A percentile compares a stretch with the other conserved stretches of the same genome.
phyloP scores from a whole-genome alignment of 2,888 invertebrate genomes.

The Synergus gifuensis region DNA sequence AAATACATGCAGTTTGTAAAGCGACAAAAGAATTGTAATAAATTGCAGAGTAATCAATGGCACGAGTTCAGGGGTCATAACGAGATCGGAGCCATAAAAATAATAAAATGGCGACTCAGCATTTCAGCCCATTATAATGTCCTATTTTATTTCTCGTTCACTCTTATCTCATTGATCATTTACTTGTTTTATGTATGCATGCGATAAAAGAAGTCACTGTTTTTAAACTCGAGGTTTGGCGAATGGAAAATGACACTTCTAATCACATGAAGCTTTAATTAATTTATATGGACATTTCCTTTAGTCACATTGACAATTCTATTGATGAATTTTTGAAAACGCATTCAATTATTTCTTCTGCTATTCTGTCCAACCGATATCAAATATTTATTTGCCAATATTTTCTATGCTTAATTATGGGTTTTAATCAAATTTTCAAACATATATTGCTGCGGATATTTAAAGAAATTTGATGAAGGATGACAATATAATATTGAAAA shows the following conservation, averaged over 20 bases:
- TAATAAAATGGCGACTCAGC: neutral
- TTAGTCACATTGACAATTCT: neutral
- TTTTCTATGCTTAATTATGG: neutral
- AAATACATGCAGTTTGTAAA: neutral
- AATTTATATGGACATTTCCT: neutral
- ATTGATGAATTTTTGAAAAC: neutral
- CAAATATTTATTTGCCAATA: neutral
- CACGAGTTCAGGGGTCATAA: neutral
- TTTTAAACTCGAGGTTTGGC: neutral
- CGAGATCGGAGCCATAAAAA: neutral
- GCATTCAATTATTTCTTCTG: neutral
- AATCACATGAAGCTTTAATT: neutral
- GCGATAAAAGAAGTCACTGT: neutral
- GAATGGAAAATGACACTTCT: neutral
- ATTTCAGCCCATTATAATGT: constrained; percentile 5
- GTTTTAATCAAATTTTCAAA: neutral
- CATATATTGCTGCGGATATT: neutral
- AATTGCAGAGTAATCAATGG: constrained; percentile 4
- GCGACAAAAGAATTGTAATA: constrained; percentile 18
- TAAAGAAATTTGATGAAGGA: neutral
- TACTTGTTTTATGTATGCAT: neutral
- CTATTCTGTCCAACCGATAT: neutral
- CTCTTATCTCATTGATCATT: neutral
- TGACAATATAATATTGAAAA: neutral
- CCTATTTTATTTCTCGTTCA: neutral